Evolutionary conservation across 2,888 invertebrate species (phyloP), one percentile per base, ranked within the genome.

Genomic region (Spialia ferax): DNA sequence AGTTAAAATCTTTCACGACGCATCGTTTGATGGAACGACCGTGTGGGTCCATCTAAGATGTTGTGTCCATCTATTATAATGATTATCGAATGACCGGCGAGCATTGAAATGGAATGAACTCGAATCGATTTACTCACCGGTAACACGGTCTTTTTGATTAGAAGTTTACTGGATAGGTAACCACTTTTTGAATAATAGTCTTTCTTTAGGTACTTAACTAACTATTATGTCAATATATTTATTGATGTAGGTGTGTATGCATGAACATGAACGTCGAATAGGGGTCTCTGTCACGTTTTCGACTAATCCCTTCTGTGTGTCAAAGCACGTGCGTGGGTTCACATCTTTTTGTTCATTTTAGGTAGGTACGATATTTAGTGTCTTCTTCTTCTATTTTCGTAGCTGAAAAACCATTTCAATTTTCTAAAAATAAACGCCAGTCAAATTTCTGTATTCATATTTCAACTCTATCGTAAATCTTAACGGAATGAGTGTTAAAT

Each of bases 251-350:
- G 55, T 55, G 35, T 29, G 15, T 35, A 48, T 35, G n/a, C 13
- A 22, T 50, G 45, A n/a, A 18, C 13, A 18, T 76, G 83, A 84
- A 84, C 84, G 77, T 82, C 79, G 80, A 82, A 78, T 80, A 80
- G 81, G 86, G 85, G 83, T 82, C 82, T 80, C 77, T 76, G 86
- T 89, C 90, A 91, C 91, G 89, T 89, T 87, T 87, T 86, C 86
- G 76, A 84, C 79, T 89, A 89, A 92, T 91, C 89, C 87, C 82
- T 80, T 80, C 75, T 88, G 89, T 80, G 75, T 88, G 89, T 90
- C 83, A 82, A 79, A 84, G 87, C 90, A 91, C 89, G 91, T 85
- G 85, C 89, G 84, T 86, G 81, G 84, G 85, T 73, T 77, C 71
- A 57, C 26, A 15, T 18, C 23, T 32, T 52, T 65, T 59, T 62